phyloP scores from a whole-genome alignment of 2,797 vertebrate species.

The Paratrypauchen microcephalus region DNA sequence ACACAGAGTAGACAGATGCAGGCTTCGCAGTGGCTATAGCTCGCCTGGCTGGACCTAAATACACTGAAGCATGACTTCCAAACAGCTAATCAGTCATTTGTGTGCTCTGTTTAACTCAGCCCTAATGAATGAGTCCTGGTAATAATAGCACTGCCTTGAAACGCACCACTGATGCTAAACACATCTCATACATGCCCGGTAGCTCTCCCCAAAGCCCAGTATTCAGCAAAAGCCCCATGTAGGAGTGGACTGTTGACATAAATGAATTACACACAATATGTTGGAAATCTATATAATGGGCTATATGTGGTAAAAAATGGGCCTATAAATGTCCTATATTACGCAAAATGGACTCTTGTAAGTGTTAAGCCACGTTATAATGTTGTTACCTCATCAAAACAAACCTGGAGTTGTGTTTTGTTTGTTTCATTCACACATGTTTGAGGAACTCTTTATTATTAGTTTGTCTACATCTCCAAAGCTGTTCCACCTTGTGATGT shows the following conservation, averaged over 20 bases:
- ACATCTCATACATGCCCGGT: background rate
- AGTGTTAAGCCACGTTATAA: too few species aligned
- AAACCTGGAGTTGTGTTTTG: too few species aligned
- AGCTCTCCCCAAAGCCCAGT: background rate
- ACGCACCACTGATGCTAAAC: background rate
- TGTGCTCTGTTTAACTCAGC: background rate
- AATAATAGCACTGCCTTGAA: background rate
- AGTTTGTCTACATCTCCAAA: too few species aligned
- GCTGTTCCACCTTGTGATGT: too few species aligned
- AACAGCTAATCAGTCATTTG: slow-evolving; percentile 5
- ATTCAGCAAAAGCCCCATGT: background rate
- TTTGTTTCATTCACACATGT: too few species aligned
- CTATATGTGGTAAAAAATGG: background rate
- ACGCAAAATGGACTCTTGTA: too few species aligned
- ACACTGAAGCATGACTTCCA: slow-evolving; percentile 11
- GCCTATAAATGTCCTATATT: too few species aligned
- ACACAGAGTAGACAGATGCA: background rate
- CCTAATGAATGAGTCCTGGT: slow-evolving; percentile 2
- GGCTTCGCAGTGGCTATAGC: background rate
- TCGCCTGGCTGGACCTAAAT: slow-evolving; percentile 6
- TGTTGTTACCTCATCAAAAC: too few species aligned
- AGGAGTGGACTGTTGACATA: background rate
- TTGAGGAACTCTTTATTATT: too few species aligned
- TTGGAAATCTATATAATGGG: background rate
- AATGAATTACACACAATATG: background rate